Evolutionary conservation across 30 jellyfish, hydroid and myxozoan genomes (phyloP).

Genomic region (Sanderia malayensis): DNA sequence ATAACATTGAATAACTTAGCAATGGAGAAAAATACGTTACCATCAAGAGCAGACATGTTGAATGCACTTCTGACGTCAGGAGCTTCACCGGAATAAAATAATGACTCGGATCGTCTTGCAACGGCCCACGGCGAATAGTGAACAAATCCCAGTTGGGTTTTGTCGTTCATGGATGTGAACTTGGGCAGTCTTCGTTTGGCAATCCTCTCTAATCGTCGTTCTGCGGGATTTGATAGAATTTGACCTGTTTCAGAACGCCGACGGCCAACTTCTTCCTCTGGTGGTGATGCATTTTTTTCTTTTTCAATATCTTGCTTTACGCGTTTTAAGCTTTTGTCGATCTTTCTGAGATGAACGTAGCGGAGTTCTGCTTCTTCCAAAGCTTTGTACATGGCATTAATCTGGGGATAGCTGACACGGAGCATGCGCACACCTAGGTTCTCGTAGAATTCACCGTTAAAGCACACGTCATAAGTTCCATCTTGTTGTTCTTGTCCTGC

Average conservation of each 20-base stretch:
- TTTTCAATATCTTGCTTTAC: constrained; percentile 11
- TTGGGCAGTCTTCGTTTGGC: constrained; percentile 7
- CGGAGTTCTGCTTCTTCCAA: constrained; percentile 20
- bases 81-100: neutral
- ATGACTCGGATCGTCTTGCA: constrained; percentile 9
- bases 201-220: neutral
- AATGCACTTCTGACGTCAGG: neutral
- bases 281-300: neutral
- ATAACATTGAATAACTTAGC: no score
- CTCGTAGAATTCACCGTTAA: constrained; percentile 37
- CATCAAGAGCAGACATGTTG: neutral
- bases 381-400: constrained; percentile 19
- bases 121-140: constrained; percentile 32
- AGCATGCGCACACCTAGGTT: constrained; percentile 22
- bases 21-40: neutral
- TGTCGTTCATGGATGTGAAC: constrained; percentile 6
- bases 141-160: constrained; percentile 10
- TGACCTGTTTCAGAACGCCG: neutral
- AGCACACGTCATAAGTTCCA: constrained; percentile 24
- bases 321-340: constrained; percentile 1
- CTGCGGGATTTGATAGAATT: neutral
- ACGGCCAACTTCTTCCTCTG: neutral
- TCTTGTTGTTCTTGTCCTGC: neutral
- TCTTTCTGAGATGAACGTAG: neutral
- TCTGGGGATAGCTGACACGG: neutral